Conservation (phyloP, 2,888 invertebrate species). For the Eupithecia abbreviata region DNA sequence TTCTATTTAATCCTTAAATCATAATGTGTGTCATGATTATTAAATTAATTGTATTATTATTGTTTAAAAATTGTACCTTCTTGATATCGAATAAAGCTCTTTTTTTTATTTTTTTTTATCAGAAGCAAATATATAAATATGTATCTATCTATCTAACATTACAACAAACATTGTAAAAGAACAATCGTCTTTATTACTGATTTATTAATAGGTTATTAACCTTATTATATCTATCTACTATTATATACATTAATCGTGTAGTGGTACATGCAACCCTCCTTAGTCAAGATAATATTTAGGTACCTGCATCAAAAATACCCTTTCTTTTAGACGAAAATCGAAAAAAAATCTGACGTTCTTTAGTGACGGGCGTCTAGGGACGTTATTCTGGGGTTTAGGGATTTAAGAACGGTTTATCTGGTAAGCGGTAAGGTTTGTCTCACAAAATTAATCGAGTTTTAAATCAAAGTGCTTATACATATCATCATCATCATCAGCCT, state of each 20-base stretch:
- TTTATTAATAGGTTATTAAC: not conserved
- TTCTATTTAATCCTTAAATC: no score
- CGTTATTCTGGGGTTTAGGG: constrained; percentile 50
- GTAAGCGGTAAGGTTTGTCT: no score
- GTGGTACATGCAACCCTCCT: not conserved
- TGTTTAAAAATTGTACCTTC: no score
- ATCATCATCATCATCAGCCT: no score
- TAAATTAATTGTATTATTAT: no score
- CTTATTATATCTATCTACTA: not conserved
- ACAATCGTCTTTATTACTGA: not conserved
- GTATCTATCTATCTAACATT: not conserved
- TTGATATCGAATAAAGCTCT: no score
- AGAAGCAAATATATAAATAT: no score
- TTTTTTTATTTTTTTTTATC: no score
- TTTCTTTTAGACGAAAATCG: constrained; percentile 78
- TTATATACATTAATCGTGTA: not conserved
- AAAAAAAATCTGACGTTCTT: constrained; percentile 80
- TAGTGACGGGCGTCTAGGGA: constrained; percentile 67
- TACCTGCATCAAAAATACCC: constrained; percentile 70
- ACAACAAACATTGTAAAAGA: not conserved
- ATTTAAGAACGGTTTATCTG: constrained; percentile 7
- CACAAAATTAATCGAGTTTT: no score
- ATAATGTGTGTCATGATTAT: no score
- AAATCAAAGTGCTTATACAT: no score
- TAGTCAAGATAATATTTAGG: constrained; percentile 11